These are phyloP conservation scores for Tenthredo mesomela DNA, from an alignment of 2,888 invertebrate genomes.

Conservation along the genomic window DNA sequence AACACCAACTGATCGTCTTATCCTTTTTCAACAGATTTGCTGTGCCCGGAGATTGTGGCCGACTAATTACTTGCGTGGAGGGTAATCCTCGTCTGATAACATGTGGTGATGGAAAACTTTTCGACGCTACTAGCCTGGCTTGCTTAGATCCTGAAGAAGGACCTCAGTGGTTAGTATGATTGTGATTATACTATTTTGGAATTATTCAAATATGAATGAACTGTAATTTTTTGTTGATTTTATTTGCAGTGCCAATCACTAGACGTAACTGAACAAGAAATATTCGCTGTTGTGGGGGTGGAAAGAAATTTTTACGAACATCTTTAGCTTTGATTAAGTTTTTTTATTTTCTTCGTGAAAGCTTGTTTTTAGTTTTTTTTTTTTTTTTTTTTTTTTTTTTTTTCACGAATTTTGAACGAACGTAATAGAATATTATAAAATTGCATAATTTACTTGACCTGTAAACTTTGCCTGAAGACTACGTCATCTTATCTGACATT, in stretches of 20 bases:
- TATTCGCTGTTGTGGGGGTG: background rate
- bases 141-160: conserved; percentile 88
- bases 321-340: background rate
- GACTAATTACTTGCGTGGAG: conserved; percentile 94
- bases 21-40: conserved; percentile 81
- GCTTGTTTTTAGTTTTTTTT: background rate
- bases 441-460: background rate
- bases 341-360: background rate
- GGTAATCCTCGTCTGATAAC: conserved; percentile 92
- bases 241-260: conserved; percentile 66
- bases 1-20: background rate
- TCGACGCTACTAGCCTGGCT: conserved; percentile 90
- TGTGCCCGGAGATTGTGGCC: conserved; percentile 92
- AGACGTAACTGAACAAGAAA: background rate
- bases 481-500: conserved; percentile 44
- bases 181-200: background rate
- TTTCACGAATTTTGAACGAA: background rate
- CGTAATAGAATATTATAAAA: conserved; percentile 8
- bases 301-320: background rate
- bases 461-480: background rate
- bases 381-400: background rate
- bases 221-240: background rate
- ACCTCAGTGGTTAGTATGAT: conserved; percentile 74
- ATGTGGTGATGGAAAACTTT: conserved; percentile 93
- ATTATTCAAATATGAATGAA: background rate